Conservation (phyloP, 2,888 invertebrate species). For the Drosophila siamana region DNA sequence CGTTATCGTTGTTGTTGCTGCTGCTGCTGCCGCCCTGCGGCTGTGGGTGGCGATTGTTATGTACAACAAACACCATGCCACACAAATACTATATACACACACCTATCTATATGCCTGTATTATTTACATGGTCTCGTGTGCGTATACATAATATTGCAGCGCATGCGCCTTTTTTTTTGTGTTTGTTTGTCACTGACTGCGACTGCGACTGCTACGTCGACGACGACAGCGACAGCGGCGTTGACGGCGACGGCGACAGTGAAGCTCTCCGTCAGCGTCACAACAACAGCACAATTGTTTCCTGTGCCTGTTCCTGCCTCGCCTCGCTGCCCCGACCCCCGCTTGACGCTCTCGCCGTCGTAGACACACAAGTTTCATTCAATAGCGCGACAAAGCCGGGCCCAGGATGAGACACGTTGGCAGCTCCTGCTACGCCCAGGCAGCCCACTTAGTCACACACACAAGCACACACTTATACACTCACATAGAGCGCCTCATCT, state of each 20-base stretch:
- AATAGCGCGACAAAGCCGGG: constrained; percentile 56
- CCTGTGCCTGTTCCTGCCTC: constrained; percentile 29
- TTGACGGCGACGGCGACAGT: constrained; percentile 2
- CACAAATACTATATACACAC: neutral
- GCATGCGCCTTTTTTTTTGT: constrained; percentile 59
- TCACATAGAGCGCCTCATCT: constrained; percentile 34
- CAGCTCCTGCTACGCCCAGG: constrained; percentile 5
- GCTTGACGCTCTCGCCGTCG: constrained; percentile 11
- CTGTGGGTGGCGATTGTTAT: constrained; percentile 69
- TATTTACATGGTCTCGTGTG: constrained; percentile 12
- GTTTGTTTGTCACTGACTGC: too few relatives aligned
- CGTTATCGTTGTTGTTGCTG: constrained; percentile 30
- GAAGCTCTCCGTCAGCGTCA: constrained; percentile 15
- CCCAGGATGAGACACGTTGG: constrained; percentile 39
- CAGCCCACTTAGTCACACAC: constrained; percentile 10
- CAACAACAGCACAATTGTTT: constrained; percentile 37
- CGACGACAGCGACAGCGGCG: constrained; percentile 1
- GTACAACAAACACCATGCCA: constrained; percentile 18
- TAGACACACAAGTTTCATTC: constrained; percentile 66
- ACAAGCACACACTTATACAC: constrained; percentile 2
- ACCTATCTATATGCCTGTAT: constrained; percentile 15
- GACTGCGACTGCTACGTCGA: constrained; percentile 7
- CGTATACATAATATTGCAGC: constrained; percentile 52
- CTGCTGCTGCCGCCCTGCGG: constrained; percentile 51
- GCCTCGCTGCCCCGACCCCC: neutral